Evolutionary conservation across 2,888 invertebrate species (phyloP), one percentile per base, ranked within the genome.

Genomic region (Eustalomyia histrio): DNA sequence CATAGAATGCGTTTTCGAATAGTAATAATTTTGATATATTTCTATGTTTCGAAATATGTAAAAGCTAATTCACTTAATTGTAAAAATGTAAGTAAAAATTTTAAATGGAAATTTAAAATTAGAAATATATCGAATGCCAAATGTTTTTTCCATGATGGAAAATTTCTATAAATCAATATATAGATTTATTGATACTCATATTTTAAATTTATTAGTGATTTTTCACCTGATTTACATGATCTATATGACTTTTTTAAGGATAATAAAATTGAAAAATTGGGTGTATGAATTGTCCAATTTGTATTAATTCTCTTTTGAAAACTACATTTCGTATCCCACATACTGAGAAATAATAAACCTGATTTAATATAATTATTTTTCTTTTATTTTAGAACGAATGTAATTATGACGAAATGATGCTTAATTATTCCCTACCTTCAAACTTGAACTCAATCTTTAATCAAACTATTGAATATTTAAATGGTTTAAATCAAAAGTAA

Each of bases 401-500:
- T n/a, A 55, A 17, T 33, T 8, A 12, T 43, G 21, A 33, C 4
- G 21, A 67, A 12, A 47, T 7, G 2, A 47, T 61, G 14, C 12
- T 39, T 18, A 16, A 24, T 0, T 52, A 53, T 29, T 2, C 14
- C 1, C 50, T 29, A 39, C 12, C 8, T 0, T n/a, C 8, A 1
- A 55, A 61, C 18, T 29, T 68, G 14, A 61, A 14, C 50, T 18
- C 35, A 0, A 12, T 79, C 0, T 24, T 68, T 47, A 35, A 14
- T 29, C 47, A 55, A 12, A 50, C 60, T 0, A 16, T 63, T 2
- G 9, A 57, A 29, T 63, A 67, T 68, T 60, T 68, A 2, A 60
- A 18, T 4, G 50, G 57, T 29, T 67, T 73, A 16, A 61, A 29
- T 39, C 24, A 63, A n/a, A 68, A 35, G 78, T 79, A 18, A 57